phyloP scores from a whole-genome alignment of 2,797 vertebrate genomes.

The Chaetodon trifasciatus region DNA sequence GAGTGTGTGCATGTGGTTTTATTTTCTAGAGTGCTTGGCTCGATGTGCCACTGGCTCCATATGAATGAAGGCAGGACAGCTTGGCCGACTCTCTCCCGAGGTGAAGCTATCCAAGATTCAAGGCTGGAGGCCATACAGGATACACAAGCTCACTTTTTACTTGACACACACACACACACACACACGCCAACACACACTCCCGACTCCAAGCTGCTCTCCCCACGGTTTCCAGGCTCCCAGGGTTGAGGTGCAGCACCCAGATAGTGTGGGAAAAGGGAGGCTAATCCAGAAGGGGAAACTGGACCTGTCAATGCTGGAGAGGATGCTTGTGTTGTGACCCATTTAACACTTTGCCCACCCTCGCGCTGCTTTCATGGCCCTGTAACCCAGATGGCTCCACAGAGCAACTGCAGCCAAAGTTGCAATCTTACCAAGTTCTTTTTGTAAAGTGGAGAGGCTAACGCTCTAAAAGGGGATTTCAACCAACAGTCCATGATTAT shows the following conservation, averaged over 20 bases:
- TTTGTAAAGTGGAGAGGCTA: neutral
- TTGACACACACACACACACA: constrained; percentile 9
- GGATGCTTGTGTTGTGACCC: constrained; percentile 60
- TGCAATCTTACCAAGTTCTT: neutral
- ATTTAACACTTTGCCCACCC: constrained; percentile 55
- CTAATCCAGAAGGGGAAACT: constrained; percentile 39
- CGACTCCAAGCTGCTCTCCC: constrained; percentile 23
- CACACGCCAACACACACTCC: constrained; percentile 29
- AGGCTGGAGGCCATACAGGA: constrained; percentile 48
- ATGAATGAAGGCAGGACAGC: constrained; percentile 69
- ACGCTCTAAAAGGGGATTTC: neutral
- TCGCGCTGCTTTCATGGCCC: constrained; percentile 31
- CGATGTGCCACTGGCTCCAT: constrained; percentile 56
- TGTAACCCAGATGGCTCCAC: constrained; percentile 56
- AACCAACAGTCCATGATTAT: constrained; percentile 33
- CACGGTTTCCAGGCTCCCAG: constrained; percentile 41
- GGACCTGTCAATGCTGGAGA: constrained; percentile 47
- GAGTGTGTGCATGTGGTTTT: constrained; percentile 47
- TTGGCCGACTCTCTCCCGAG: constrained; percentile 51
- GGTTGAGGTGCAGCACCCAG: constrained; percentile 42
- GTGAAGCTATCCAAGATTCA: constrained; percentile 69
- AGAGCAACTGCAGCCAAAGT: constrained; percentile 31
- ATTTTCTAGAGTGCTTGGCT: constrained; percentile 66
- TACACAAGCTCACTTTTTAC: constrained; percentile 52
- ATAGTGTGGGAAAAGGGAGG: constrained; percentile 56